phyloP scores from a whole-genome alignment of 2,888 invertebrate species.

The Gastracanthus pulcherrimus region DNA sequence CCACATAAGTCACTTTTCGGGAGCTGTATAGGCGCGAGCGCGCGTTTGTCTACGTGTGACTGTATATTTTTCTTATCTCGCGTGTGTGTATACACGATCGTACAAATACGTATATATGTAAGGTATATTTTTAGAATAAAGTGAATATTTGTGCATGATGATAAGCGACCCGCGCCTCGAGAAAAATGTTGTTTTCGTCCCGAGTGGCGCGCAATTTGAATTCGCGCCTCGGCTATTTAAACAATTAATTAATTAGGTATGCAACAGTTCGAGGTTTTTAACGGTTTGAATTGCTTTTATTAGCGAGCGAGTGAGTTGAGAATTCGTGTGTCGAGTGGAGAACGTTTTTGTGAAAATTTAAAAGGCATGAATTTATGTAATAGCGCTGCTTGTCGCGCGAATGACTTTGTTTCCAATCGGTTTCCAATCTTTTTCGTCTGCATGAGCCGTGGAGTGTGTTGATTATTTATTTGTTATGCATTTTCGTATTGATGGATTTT shows the following conservation, averaged over 20 bases:
- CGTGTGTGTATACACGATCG: too few relatives aligned
- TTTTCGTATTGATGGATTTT: constrained; percentile 6
- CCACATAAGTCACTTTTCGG: constrained; percentile 34
- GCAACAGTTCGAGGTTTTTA: too few relatives aligned
- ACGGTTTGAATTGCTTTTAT: too few relatives aligned
- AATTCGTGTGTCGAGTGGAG: too few relatives aligned
- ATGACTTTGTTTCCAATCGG: neutral
- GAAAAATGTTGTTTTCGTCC: neutral
- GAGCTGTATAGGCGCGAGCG: neutral
- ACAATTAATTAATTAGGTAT: neutral
- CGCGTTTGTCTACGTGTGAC: neutral
- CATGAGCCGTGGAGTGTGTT: constrained; percentile 11
- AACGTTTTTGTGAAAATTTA: too few relatives aligned
- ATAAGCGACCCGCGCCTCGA: neutral
- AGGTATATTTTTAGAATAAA: neutral
- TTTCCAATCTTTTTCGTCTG: constrained; percentile 29
- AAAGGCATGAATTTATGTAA: neutral
- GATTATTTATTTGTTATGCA: constrained; percentile 21
- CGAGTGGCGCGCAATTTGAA: neutral
- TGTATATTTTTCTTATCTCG: constrained; percentile 25
- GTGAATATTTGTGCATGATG: neutral
- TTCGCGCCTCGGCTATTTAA: neutral
- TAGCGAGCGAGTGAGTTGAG: too few relatives aligned
- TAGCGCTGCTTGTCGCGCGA: constrained; percentile 10
- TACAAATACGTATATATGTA: too few relatives aligned